These are phyloP conservation scores for Siniperca undulata DNA, from an alignment of 2,797 vertebrate genomes.

Conservation along the genomic window DNA sequence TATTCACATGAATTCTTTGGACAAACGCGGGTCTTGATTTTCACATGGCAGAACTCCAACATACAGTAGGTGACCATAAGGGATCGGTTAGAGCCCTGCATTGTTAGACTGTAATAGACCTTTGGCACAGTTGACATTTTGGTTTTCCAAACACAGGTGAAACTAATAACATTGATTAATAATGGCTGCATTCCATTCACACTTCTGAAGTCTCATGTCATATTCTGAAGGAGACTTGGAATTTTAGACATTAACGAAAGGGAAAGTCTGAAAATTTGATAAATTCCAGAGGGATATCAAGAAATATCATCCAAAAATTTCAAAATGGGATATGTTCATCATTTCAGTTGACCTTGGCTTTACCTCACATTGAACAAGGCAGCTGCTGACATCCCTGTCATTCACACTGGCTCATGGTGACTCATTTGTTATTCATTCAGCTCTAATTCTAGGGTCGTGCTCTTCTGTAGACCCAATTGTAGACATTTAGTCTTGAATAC, in stretches of 20 bases:
- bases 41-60: neutral
- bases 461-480: neutral
- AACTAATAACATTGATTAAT: neutral
- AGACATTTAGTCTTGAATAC: slow-evolving; percentile 46
- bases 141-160: neutral
- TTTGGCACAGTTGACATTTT: neutral
- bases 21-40: neutral
- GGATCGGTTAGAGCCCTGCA: neutral
- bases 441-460: slow-evolving; percentile 40
- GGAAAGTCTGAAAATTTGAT: neutral
- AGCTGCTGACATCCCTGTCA: slow-evolving; percentile 28
- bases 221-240: neutral
- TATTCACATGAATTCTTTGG: neutral
- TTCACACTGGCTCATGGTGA: slow-evolving; percentile 27
- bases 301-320: neutral
- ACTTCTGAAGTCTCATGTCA: too few species aligned
- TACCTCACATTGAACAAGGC: neutral
- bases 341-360: neutral
- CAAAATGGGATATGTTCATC: neutral
- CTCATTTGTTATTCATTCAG: slow-evolving; percentile 50
- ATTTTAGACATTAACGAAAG: neutral
- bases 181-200: neutral
- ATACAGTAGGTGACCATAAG: neutral
- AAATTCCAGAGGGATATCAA: neutral
- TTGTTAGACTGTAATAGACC: neutral